Conservation (phyloP, 2,888 invertebrate species). For the Melinaea marsaeus region DNA sequence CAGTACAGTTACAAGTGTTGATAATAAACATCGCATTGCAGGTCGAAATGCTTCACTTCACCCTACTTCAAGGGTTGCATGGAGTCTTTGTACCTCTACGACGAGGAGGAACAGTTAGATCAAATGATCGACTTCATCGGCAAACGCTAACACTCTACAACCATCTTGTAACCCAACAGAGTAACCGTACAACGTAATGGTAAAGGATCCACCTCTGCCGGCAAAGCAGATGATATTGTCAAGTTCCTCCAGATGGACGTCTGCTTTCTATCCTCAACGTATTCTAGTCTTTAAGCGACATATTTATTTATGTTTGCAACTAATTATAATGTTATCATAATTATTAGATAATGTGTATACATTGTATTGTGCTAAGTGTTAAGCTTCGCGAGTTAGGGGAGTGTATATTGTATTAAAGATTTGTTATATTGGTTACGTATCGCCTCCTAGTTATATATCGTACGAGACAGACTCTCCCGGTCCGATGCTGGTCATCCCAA, state of each 20-base stretch:
- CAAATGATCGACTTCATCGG: constrained; percentile 89
- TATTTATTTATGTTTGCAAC: constrained; percentile 68
- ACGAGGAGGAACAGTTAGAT: constrained; percentile 86
- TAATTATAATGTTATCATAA: constrained; percentile 71
- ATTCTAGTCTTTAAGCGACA: constrained; percentile 76
- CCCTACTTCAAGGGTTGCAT: constrained; percentile 89
- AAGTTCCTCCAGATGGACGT: constrained; percentile 64
- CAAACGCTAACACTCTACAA: constrained; percentile 69
- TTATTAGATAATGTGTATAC: constrained; percentile 53
- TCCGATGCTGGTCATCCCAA: constrained; percentile 63
- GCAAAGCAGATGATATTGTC: constrained; percentile 58
- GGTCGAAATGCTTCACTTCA: constrained; percentile 88
- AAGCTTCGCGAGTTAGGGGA: constrained; percentile 59
- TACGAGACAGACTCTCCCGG: constrained; percentile 46
- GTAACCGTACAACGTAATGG: constrained; percentile 44
- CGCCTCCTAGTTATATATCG: constrained; percentile 62
- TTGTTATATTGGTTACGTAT: constrained; percentile 45
- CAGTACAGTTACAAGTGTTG: not conserved
- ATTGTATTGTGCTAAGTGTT: constrained; percentile 66
- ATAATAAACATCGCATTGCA: constrained; percentile 58
- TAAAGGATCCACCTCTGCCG: constrained; percentile 56
- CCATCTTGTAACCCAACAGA: constrained; percentile 50
- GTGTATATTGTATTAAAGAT: constrained; percentile 66
- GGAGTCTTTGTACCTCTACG: constrained; percentile 86
- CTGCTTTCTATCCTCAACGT: constrained; percentile 77